These are phyloP conservation scores for Acanthosepion lycidas DNA, from an alignment of 2,888 invertebrate genomes.

Conservation along the genomic window DNA sequence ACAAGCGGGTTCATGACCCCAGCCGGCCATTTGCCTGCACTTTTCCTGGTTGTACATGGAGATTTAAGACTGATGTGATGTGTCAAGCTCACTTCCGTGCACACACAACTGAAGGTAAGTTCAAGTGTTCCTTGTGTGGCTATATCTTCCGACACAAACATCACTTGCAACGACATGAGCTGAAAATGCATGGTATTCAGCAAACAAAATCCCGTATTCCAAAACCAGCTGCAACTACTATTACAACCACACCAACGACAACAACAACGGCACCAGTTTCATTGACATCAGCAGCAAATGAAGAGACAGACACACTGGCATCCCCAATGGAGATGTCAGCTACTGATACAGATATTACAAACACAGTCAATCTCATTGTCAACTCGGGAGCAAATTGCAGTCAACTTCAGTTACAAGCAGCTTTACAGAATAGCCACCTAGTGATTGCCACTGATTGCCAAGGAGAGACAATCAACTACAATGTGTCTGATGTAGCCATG, in stretches of 20 bases:
- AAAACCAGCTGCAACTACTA: conserved; percentile 37
- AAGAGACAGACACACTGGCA: conserved; percentile 44
- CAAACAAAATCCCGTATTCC: conserved; percentile 48
- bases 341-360: conserved; percentile 43
- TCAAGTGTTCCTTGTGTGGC: conserved; percentile 66
- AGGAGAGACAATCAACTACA: conserved; percentile 63
- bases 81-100: conserved; percentile 67
- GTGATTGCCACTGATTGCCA: conserved; percentile 63
- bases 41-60: conserved; percentile 70
- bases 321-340: conserved; percentile 34
- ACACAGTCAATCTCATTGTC: conserved; percentile 58
- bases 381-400: conserved; percentile 51
- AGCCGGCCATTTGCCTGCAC: conserved; percentile 68
- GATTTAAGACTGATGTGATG: conserved; percentile 70
- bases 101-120: conserved; percentile 68
- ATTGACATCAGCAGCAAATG: not conserved
- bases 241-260: not conserved
- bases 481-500: conserved; percentile 63
- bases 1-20: conserved; percentile 71
- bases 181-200: conserved; percentile 63
- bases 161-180: conserved; percentile 70
- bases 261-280: not conserved
- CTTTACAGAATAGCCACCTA: conserved; percentile 60
- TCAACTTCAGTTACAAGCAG: conserved; percentile 57
- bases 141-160: conserved; percentile 72